These are phyloP conservation scores for Eidolon helvum DNA, from an alignment of 2,113 vertebrate genomes.

Conservation along the genomic window DNA sequence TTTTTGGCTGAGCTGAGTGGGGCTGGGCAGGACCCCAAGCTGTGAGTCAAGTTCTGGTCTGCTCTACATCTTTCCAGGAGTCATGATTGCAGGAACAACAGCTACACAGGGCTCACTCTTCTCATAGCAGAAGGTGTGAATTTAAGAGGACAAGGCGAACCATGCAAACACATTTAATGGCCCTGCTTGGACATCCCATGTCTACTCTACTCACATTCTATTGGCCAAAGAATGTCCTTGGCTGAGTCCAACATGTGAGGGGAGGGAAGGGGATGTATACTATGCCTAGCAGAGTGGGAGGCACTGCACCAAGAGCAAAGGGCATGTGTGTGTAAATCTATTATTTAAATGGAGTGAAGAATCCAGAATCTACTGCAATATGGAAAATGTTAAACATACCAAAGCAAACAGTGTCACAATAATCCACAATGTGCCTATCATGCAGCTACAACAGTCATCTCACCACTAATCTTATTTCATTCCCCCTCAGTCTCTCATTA, in stretches of 20 bases:
- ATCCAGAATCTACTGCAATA: not conserved
- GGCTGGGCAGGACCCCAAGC: not conserved
- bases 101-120: not conserved
- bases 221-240: not conserved
- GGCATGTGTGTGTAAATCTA: not conserved
- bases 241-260: not conserved
- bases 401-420: not conserved
- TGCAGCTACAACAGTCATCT: not conserved
- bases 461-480: not conserved
- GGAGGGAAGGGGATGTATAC: not conserved
- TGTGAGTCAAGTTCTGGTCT: not conserved
- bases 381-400: not conserved
- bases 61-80: not conserved
- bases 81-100: not conserved
- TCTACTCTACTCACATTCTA: not conserved
- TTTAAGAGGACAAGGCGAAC: not conserved
- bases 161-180: not conserved
- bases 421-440: not conserved
- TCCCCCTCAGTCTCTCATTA: not conserved
- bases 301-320: not conserved
- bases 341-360: not conserved
- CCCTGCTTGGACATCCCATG: not conserved
- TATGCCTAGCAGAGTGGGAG: not conserved
- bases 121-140: not conserved
- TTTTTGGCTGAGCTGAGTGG: not conserved